A percentile compares a stretch with the other conserved stretches of the same genome.
These are phyloP conservation scores for Chamaea fasciata DNA, from an alignment of 2,113 vertebrate genomes.

Conservation along the genomic window DNA sequence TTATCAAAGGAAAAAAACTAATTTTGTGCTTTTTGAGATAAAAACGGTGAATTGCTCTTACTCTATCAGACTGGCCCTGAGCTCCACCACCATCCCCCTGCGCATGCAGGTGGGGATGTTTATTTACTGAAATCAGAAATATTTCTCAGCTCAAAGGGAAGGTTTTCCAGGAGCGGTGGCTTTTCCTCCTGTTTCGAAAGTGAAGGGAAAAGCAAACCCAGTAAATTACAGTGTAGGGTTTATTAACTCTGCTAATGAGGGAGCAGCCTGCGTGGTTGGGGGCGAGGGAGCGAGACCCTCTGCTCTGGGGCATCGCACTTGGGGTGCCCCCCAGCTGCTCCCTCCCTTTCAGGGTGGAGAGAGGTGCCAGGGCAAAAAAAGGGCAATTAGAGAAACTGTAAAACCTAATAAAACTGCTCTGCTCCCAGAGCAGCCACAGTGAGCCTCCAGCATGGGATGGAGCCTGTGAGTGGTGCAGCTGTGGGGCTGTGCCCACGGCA, in stretches of 20 bases:
- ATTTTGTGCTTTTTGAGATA: neutral
- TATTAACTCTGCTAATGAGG: neutral
- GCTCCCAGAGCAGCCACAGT: no score
- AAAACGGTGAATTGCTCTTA: neutral
- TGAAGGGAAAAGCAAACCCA: neutral
- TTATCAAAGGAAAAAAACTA: neutral
- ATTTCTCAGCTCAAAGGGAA: neutral
- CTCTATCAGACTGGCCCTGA: no score
- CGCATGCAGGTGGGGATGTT: neutral
- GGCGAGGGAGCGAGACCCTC: accelerated
- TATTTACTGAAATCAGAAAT: neutral
- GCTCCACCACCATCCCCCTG: accelerated
- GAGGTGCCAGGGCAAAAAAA: neutral
- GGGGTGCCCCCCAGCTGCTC: accelerated
- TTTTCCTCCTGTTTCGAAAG: neutral
- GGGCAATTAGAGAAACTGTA: neutral
- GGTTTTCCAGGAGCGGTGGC: neutral
- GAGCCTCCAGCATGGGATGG: accelerated
- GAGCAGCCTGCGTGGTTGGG: neutral
- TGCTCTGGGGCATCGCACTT: accelerated
- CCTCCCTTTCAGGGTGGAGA: neutral
- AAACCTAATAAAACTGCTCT: neutral
- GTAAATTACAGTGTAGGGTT: neutral
- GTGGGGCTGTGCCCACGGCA: neutral
- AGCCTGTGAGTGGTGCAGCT: neutral